Base-by-base conservation (phyloP, 2,113 vertebrate species). In the Neodon shergylaensis region DNA sequence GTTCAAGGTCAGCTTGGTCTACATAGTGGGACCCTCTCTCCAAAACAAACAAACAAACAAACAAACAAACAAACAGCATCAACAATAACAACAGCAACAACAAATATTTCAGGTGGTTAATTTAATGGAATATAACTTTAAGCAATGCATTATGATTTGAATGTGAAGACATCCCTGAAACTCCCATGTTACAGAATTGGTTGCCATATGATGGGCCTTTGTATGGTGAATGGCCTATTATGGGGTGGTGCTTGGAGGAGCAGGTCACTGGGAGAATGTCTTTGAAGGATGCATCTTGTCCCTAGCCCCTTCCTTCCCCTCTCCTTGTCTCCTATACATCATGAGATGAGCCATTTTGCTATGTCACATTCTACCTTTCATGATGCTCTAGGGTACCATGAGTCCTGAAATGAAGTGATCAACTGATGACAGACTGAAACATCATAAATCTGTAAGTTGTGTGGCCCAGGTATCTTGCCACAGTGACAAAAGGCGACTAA, bases 71-170 rank as follows among this genome's bases (percentile, higher is more conserved):
- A 49, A 77, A 16, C 42, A 47, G 28, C 28, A 16, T 3, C 76
- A 9, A 4, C 76, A 79, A 2, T 5, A 44, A 24, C 74, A 47
- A 12, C 26, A 54, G 10, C 58, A 58, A 58, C 1, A 58, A 58
- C 19, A 21, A 79, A 52, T 88, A 36, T 93, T 14, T 81, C 44
- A 52, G 63, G 17, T 5, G 72, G 33, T 92, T 88, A 81, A 68
- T 73, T 90, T 84, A 88, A 49, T 78, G 9, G 65, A 58, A 44
- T 11, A 77, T 88, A n/a, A 88, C 89, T 92, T 81, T 21, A 85
- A 96, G 42, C 33, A 36, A 54, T 54, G 13, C 42, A 31, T 66
- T 47, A 33, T 36, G n/a, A n/a, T 65, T 85, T 31, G 19, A 85
- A 66, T 85, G 39, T 42, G 16, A 84, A 82, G 63, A 26, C 26